A percentile compares a stretch with the other conserved stretches of the same genome.
Conservation (phyloP, 2,113 vertebrate species). For the Rhipidura dahli region DNA sequence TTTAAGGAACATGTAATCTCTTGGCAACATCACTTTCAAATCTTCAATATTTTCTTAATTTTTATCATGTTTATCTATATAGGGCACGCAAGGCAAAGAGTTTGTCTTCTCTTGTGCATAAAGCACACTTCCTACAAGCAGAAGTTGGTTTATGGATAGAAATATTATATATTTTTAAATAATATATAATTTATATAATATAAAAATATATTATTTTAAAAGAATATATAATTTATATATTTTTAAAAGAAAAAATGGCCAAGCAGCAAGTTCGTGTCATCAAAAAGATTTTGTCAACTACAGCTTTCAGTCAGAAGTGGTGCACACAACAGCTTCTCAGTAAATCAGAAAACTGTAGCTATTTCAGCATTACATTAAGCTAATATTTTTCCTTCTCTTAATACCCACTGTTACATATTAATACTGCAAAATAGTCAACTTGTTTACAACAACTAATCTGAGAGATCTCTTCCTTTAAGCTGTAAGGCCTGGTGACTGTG, state of each 20-base stretch:
- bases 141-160: neutral
- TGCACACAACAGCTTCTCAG: neutral
- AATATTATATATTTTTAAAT: neutral
- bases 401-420: neutral
- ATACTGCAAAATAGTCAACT: neutral
- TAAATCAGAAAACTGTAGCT: neutral
- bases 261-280: neutral
- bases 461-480: neutral
- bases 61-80: neutral
- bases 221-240: neutral
- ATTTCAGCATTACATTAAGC: constrained; percentile 13
- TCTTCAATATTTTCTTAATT: neutral
- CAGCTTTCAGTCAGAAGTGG: neutral
- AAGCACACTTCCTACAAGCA: neutral
- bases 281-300: neutral
- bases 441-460: neutral
- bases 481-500: neutral
- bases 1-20: neutral
- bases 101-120: neutral
- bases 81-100: neutral
- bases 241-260: neutral
- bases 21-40: neutral
- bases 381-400: constrained; percentile 16
- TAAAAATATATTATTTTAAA: neutral
- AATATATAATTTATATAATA: neutral